Evolutionary conservation across 2,797 vertebrate species (phyloP).

Genomic region (Syndactyla subalaris): DNA sequence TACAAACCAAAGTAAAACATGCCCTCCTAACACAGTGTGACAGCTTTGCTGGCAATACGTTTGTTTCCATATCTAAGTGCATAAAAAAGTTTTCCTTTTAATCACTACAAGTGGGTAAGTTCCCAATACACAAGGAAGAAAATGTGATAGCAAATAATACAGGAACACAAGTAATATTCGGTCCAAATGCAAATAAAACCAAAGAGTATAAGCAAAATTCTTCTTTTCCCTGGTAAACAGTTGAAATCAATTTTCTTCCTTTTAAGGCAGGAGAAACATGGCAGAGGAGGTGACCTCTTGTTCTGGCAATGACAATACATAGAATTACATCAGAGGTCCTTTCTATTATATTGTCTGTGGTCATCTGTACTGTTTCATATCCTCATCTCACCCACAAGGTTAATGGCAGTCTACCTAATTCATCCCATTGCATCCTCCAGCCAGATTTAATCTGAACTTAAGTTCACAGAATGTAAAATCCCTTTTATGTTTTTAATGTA

Average conservation of each 20-base stretch:
- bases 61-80: neutral
- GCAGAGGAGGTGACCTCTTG: neutral
- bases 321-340: neutral
- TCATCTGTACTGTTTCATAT: neutral
- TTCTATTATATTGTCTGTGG: neutral
- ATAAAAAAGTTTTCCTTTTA: neutral
- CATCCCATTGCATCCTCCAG: neutral
- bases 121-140: neutral
- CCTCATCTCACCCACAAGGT: neutral
- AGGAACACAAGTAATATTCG: neutral
- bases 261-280: neutral
- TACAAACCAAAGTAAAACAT: neutral
- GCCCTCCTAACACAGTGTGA: fast-evolving
- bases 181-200: neutral
- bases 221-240: neutral
- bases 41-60: neutral
- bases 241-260: neutral
- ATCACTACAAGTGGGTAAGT: neutral
- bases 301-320: neutral
- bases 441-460: neutral
- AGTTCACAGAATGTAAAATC: neutral
- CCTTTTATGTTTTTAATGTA: neutral
- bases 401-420: neutral
- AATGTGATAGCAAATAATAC: neutral
- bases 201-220: neutral